Percentiles rank a stretch among this genome's conserved stretches.
phyloP scores from a whole-genome alignment of 1,140 invertebrate genomes.

The Drosophila baimaii region DNA sequence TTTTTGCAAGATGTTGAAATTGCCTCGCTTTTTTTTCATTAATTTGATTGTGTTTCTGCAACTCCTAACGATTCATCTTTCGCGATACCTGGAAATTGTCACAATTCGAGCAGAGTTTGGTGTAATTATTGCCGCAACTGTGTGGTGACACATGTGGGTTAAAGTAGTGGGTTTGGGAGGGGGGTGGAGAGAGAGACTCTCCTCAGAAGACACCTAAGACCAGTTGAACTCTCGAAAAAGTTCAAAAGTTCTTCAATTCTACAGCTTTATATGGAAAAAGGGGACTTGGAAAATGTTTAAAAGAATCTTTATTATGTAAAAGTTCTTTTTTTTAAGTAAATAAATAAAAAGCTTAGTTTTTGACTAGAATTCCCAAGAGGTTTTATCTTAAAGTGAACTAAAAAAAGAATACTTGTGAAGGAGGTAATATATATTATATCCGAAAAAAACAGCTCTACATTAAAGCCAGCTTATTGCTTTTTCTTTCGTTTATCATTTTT shows the following conservation, averaged over 20 bases:
- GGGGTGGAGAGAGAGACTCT: not conserved
- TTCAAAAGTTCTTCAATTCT: not conserved
- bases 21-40: constrained; percentile 8
- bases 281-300: no score
- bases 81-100: constrained; percentile 38
- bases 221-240: constrained; percentile 19
- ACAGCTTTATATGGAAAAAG: not conserved
- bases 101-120: constrained; percentile 25
- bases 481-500: not conserved
- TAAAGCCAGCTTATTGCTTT: not conserved
- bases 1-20: constrained; percentile 27
- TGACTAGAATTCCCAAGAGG: not conserved
- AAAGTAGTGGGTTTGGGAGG: not conserved
- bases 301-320: no score
- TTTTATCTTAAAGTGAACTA: not conserved
- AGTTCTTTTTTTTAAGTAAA: not conserved
- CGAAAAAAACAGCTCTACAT: no score
- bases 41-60: constrained; percentile 31
- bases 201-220: not conserved
- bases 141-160: constrained; percentile 38
- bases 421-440: no score
- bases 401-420: no score
- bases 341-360: not conserved
- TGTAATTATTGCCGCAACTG: constrained; percentile 32
- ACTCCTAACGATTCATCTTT: constrained; percentile 29